Conservation (phyloP, 2,113 vertebrate genomes). For the Cercocebus atys region DNA sequence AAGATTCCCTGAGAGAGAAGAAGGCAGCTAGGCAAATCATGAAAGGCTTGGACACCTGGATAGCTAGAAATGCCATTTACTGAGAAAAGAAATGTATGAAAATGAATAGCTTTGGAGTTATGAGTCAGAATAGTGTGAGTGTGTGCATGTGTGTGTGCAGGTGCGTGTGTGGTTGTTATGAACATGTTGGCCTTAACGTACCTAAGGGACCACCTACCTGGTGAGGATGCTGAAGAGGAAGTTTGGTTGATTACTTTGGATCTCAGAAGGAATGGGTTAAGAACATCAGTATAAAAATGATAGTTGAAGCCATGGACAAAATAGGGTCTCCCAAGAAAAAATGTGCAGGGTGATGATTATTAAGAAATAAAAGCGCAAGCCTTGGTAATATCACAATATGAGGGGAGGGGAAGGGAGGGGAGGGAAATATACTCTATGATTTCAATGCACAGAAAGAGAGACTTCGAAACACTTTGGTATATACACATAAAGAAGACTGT, state of each 20-base stretch:
- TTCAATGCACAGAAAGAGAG: neutral
- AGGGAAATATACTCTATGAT: neutral
- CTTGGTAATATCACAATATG: neutral
- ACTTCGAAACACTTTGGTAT: neutral
- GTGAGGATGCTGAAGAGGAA: neutral
- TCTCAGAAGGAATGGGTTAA: neutral
- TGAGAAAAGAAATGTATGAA: neutral
- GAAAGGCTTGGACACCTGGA: neutral
- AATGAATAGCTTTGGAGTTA: neutral
- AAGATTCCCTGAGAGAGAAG: neutral
- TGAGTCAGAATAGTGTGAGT: neutral
- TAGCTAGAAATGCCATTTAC: neutral
- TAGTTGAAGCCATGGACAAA: neutral
- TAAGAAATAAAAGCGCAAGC: neutral
- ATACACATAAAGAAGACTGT: neutral
- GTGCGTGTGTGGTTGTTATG: neutral
- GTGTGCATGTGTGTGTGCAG: no score
- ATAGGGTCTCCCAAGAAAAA: neutral
- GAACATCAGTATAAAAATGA: neutral
- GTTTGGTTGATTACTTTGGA: neutral
- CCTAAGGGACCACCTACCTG: neutral
- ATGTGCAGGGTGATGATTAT: neutral
- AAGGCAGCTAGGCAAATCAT: neutral
- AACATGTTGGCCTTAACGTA: neutral
- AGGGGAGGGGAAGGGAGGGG: rapidly evolving